Percentiles rank a stretch among this genome's conserved stretches.
Conservation (phyloP, 2,888 invertebrate species). For the Xestia sexstrigata region DNA sequence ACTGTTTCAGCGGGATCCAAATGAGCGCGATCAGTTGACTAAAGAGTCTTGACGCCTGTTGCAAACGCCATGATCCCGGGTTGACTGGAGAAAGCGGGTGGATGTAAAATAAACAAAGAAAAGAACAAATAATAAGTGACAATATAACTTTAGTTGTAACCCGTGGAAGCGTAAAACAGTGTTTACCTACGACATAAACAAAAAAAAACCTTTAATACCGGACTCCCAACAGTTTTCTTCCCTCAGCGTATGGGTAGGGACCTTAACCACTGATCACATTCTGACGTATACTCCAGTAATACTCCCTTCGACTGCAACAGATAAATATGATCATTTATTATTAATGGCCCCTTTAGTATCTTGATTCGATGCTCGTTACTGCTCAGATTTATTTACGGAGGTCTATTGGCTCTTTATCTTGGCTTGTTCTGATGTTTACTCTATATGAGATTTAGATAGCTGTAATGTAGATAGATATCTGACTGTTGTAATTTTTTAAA, state of each 20-base stretch:
- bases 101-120: too few relatives aligned
- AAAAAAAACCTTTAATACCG: too few relatives aligned
- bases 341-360: slow-evolving; percentile 71
- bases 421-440: neutral
- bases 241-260: slow-evolving; percentile 45
- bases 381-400: slow-evolving; percentile 45
- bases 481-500: neutral
- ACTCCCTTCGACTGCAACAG: slow-evolving; percentile 62
- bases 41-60: too few relatives aligned
- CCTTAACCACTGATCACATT: slow-evolving; percentile 61
- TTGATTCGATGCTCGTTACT: slow-evolving; percentile 53
- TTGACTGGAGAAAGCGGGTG: too few relatives aligned
- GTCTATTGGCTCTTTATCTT: slow-evolving; percentile 7
- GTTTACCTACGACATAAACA: too few relatives aligned
- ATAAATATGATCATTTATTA: slow-evolving; percentile 77
- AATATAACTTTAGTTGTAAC: too few relatives aligned
- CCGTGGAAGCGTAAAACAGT: too few relatives aligned
- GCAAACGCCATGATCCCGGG: too few relatives aligned
- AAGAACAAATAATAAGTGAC: too few relatives aligned
- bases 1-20: too few relatives aligned
- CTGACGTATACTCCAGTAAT: slow-evolving; percentile 67
- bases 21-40: too few relatives aligned
- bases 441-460: neutral
- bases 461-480: neutral
- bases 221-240: neutral